A percentile compares a stretch with the other conserved stretches of the same genome.
Conservation (phyloP, 2,888 invertebrate genomes). For the Erebia aethiops region DNA sequence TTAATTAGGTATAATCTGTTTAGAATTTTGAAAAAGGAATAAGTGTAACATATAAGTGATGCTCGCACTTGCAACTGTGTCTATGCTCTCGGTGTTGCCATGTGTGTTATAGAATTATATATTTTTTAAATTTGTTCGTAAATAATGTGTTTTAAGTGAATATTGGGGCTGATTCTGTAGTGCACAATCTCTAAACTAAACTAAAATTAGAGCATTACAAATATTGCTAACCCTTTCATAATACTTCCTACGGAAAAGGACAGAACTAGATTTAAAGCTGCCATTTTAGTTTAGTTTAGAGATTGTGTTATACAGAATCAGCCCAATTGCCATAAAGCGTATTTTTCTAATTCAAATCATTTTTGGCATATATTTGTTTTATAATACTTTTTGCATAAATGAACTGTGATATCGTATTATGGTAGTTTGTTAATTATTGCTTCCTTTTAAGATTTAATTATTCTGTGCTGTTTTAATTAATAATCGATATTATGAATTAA, state of each 20-base stretch:
- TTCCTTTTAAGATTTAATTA: conserved; percentile 62
- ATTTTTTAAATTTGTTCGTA: conserved; percentile 26
- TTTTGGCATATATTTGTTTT: conserved; percentile 50
- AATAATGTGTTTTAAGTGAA: conserved; percentile 38
- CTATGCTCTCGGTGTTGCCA: conserved; percentile 37
- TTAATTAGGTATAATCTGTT: conserved; percentile 4
- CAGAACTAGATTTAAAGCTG: no score
- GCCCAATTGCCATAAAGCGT: conserved; percentile 62
- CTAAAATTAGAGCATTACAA: no score
- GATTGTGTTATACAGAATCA: no score
- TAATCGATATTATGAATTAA: conserved; percentile 32
- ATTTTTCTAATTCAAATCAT: conserved; percentile 50
- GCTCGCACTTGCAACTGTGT: conserved; percentile 29
- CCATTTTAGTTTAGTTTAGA: no score
- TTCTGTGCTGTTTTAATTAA: conserved; percentile 48
- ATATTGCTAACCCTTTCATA: no score
- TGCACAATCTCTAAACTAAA: no score
- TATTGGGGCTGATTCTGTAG: no score
- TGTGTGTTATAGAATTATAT: conserved; percentile 32
- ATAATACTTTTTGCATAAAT: conserved; percentile 78
- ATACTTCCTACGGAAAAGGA: no score
- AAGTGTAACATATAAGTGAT: conserved; percentile 22
- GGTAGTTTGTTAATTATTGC: conserved; percentile 75
- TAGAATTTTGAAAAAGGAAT: conserved; percentile 24
- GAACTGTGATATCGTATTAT: conserved; percentile 82